Evolutionary conservation across 1,140 invertebrate species (phyloP).

Genomic region (Drosophila ercepeae): DNA sequence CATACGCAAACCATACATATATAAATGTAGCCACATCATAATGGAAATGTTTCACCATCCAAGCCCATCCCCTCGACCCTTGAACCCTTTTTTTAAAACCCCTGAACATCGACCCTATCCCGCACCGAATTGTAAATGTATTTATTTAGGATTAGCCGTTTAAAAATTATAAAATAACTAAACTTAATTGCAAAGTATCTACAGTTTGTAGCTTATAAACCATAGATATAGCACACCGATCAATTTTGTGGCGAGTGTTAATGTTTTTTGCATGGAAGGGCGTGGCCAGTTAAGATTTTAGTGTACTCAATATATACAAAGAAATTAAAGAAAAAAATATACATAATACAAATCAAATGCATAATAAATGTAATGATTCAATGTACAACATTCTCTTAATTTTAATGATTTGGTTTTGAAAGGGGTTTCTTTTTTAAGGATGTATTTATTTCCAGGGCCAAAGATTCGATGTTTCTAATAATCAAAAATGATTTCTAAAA

Average conservation of each 20-base stretch:
- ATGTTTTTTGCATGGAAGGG: slow-evolving; percentile 29
- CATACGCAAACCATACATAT: background rate
- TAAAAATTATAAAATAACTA: slow-evolving; percentile 11
- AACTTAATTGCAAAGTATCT: slow-evolving; percentile 18
- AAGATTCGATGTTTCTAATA: no score
- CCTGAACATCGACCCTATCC: background rate
- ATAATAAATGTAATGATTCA: slow-evolving; percentile 56
- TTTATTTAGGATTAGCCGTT: slow-evolving; percentile 18
- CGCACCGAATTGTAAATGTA: slow-evolving; percentile 38
- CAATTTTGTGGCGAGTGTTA: slow-evolving; percentile 32
- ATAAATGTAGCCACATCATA: slow-evolving; percentile 16
- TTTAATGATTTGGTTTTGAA: background rate
- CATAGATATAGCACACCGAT: slow-evolving; percentile 25
- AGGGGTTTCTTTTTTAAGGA: background rate
- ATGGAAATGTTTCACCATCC: slow-evolving; percentile 7
- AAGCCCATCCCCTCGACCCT: background rate
- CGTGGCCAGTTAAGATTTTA: slow-evolving; percentile 32
- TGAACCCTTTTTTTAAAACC: background rate
- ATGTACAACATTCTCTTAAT: background rate
- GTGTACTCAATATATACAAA: slow-evolving; percentile 12
- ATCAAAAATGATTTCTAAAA: no score
- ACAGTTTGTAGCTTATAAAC: slow-evolving; percentile 35
- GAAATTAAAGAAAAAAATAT: slow-evolving; percentile 22
- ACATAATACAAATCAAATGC: slow-evolving; percentile 26
- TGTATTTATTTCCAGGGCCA: no score